Evolutionary conservation across 2,797 vertebrate genomes (phyloP).

Genomic region (Xiphophorus birchmanni): DNA sequence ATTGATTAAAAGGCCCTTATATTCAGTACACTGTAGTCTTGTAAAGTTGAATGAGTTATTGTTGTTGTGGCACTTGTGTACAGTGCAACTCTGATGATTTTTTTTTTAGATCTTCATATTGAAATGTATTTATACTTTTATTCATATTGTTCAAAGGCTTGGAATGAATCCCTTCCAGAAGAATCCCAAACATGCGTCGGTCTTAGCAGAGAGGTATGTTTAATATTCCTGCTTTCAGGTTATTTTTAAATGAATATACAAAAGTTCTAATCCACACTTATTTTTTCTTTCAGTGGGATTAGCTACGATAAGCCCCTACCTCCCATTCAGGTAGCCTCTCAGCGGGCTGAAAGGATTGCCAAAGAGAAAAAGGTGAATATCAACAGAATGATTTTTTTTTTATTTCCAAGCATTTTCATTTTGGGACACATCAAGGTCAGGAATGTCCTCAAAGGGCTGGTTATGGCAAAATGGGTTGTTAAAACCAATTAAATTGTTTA

Average conservation of each 20-base stretch:
- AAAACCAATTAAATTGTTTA: too few relatives aligned
- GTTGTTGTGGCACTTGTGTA: background rate
- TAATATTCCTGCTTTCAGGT: background rate
- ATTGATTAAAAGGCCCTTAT: background rate
- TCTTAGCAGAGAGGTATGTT: slow-evolving; percentile 89
- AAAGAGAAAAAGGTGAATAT: slow-evolving; percentile 93
- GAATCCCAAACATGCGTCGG: slow-evolving; percentile 93
- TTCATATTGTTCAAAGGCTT: slow-evolving; percentile 75
- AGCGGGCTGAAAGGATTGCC: slow-evolving; percentile 91
- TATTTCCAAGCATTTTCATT: background rate
- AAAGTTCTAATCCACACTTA: background rate
- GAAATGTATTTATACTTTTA: slow-evolving; percentile 1
- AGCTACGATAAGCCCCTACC: slow-evolving; percentile 93
- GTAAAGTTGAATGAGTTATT: background rate
- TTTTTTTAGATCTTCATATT: background rate
- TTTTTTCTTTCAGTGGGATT: slow-evolving; percentile 83
- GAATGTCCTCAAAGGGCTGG: background rate
- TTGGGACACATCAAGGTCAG: background rate
- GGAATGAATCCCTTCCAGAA: slow-evolving; percentile 98
- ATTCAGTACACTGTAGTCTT: background rate
- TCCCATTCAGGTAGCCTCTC: slow-evolving; percentile 92
- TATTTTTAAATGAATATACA: background rate
- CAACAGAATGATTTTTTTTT: background rate
- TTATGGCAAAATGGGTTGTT: too few relatives aligned
- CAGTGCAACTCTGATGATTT: background rate